Evolutionary conservation across 2,797 vertebrate genomes (phyloP), one percentile per base, ranked within the genome.

Genomic region (Etheostoma nigrum): DNA sequence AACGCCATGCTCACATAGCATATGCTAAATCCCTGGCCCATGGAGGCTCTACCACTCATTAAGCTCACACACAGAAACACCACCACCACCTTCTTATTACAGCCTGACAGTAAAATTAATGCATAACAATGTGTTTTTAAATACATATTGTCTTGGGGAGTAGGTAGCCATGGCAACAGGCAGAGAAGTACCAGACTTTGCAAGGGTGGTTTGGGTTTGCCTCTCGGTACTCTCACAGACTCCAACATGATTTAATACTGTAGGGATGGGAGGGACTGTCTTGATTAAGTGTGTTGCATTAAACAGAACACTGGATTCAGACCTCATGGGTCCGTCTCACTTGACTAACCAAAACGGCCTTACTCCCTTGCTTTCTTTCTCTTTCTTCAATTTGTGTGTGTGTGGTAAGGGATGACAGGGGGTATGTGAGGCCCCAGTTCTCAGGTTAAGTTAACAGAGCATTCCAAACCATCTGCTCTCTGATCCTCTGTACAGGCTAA

Each of bases 121-220:
- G 82, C 85, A 81, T 74, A 53, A 89, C 78, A 84, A 86, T 52
- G 61, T 72, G 73, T 78, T 86, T 82, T 90, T 76, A 89, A 91
- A 87, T 81, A 88, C 86, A 91, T 88, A 90, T 84, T 69, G 72
- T 88, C 80, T 84, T 76, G 61, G 77, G 82, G 68, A 84, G 71
- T 1, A 48, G 78, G 90, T 90, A 74, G 83, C 71, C 79, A 92
- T 91, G 83, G 89, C 76, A 94, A 93, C 91, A 90, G 70, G 78
- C 74, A 58, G 77, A 86, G 76, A 64, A 87, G 76, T 64, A 87
- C 82, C 47, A 44, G 70, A 79, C 81, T 88, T 63, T 61, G 71
- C 77, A 55, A 58, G 61, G 67, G 72, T 65, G 73, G 70, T 81
- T 88, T 66, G 57, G 74, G 72, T 85, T 76, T 45, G 44, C 88